Evolutionary conservation across 2,113 vertebrate species (phyloP).

Genomic region (Candoia aspera): DNA sequence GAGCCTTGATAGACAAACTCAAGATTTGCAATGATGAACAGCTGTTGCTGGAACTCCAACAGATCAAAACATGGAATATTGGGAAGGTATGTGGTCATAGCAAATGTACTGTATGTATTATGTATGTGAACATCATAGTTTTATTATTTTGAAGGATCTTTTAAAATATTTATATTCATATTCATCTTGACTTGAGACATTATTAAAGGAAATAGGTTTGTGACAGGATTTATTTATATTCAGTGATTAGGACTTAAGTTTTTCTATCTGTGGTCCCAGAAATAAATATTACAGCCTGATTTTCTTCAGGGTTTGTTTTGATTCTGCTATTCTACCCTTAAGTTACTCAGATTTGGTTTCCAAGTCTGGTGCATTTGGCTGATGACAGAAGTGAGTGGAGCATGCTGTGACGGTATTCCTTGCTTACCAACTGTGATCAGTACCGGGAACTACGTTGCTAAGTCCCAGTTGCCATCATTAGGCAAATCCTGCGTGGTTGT

Average conservation of each 20-base stretch:
- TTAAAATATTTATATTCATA: neutral
- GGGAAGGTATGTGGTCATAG: conserved; percentile 83
- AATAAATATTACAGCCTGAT: neutral
- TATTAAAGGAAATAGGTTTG: neutral
- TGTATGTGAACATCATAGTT: neutral
- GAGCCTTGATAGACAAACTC: conserved; percentile 93
- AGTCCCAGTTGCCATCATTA: neutral
- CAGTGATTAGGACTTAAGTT: neutral
- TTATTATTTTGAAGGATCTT: neutral
- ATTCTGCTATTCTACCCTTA: neutral
- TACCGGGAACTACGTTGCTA: neutral
- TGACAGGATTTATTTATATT: neutral
- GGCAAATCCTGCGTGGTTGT: neutral
- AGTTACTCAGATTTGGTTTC: neutral
- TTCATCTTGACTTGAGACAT: neutral
- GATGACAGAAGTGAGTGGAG: neutral
- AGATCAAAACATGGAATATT: conserved; percentile 98
- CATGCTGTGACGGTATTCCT: neutral
- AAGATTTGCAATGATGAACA: conserved; percentile 92
- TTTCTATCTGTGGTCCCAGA: neutral
- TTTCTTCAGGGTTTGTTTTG: neutral
- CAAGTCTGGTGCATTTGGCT: neutral
- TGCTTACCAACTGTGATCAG: neutral
- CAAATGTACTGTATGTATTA: neutral
- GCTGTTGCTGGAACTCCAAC: conserved; percentile 89